phyloP scores from a whole-genome alignment of 2,113 vertebrate species.

The Amazona vittata region DNA sequence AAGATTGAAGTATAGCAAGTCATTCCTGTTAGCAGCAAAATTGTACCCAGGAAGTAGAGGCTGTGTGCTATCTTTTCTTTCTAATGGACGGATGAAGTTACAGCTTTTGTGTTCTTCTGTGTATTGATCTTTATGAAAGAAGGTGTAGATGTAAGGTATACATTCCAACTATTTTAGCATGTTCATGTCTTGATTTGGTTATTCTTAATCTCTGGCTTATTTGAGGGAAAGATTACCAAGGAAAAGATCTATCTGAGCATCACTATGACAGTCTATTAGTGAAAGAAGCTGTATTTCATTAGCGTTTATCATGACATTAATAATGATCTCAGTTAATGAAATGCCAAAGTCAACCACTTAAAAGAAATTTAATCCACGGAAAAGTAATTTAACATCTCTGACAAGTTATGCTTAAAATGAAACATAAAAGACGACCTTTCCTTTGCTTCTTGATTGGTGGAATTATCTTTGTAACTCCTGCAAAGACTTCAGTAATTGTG shows the following conservation, averaged over 20 bases:
- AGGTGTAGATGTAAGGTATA: neutral
- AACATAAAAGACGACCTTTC: conserved; percentile 32
- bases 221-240: conserved; percentile 1
- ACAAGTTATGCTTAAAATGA: conserved; percentile 25
- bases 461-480: neutral
- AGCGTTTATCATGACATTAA: conserved; percentile 45
- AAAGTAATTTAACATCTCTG: conserved; percentile 54
- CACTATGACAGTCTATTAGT: conserved; percentile 31
- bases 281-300: conserved; percentile 47
- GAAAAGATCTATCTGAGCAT: conserved; percentile 17
- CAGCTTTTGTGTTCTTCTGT: neutral
- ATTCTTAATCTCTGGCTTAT: neutral
- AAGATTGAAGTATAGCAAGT: neutral
- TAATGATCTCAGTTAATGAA: conserved; percentile 61
- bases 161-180: neutral
- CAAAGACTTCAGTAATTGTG: neutral
- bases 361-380: conserved; percentile 52
- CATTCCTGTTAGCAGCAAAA: neutral
- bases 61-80: neutral
- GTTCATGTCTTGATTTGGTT: neutral
- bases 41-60: neutral
- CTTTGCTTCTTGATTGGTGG: conserved; percentile 31
- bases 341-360: conserved; percentile 63
- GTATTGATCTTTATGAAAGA: neutral
- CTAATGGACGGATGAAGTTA: neutral